Base-by-base conservation (phyloP, 2,888 invertebrate species). In the Lithophane ornitopus region DNA sequence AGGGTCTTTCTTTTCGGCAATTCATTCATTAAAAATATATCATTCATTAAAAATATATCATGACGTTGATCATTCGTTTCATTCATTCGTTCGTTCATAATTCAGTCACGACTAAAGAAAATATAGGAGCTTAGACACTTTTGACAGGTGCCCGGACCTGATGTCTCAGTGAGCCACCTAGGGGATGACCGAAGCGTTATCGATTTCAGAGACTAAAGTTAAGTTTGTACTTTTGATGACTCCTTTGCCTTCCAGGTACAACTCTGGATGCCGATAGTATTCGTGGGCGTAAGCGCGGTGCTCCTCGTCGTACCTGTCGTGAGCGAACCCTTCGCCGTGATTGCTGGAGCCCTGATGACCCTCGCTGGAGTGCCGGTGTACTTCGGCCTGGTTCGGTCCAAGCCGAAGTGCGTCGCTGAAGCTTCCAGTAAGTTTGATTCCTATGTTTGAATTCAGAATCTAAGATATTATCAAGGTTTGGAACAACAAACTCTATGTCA, bases 301-400 rank as follows among this genome's bases (percentile, higher is more conserved):
- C 96, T 99, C 62, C 97, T 99, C 11, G 95, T 98, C 71, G 97
- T 98, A 86, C 98, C 98, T 6, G 97, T 98, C 74, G 97, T 98
- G 88, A 98, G 98, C 88, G 97, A 98, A 85, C 99, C 99, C 0
- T 95, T 97, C 59, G 98, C 98, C 91, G 98, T 99, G 52, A 97
- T 98, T 11, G 97, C 98, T 92, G 99, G 98, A 26, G 95, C 98
- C 4, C 90, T 98, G 46, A 98, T 99, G 89, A 98, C 99, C 0
- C 91, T 98, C n/a, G 97, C 98, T 44, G 99, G 99, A 2, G 97
- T 99, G 79, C 99, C 99, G 0, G 98, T 98, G 34, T 99, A 98
- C 94, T 97, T 97, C 89, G 90, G 97, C 1, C 98, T 98, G 58
- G 97, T 99, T 59, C 96, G 96, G 70, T 97, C 98, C 97, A 97